Evolutionary conservation across 1,140 invertebrate species (phyloP).

Genomic region (Aporrectodea caliginosa): DNA sequence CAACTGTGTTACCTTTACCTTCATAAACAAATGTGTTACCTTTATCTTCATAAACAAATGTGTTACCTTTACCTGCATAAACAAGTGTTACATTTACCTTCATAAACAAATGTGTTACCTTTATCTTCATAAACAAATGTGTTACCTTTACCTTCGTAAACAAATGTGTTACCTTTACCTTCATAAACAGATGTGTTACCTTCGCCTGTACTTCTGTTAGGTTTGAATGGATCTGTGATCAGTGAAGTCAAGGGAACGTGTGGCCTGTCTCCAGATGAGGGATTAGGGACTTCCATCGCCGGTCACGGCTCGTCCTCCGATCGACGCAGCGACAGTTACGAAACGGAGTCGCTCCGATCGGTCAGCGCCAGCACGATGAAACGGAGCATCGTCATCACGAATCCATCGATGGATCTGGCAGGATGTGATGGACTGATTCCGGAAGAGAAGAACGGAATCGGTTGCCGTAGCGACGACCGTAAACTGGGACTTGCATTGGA

Average conservation of each 20-base stretch:
- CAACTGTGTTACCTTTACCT: too few relatives aligned
- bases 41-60: too few relatives aligned
- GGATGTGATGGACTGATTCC: conserved; percentile 37
- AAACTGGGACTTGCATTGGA: background rate
- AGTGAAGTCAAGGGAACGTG: conserved; percentile 31
- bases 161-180: too few relatives aligned
- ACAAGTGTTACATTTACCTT: too few relatives aligned
- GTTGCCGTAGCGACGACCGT: background rate
- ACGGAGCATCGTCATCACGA: conserved; percentile 53
- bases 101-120: too few relatives aligned
- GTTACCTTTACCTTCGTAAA: too few relatives aligned
- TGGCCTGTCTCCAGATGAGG: conserved; percentile 48
- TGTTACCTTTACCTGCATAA: too few relatives aligned
- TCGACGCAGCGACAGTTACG: conserved; percentile 26
- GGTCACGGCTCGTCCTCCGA: conserved; percentile 42
- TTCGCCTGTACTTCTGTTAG: too few relatives aligned
- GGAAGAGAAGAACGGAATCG: conserved; percentile 33
- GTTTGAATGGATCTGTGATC: too few relatives aligned
- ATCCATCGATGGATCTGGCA: conserved; percentile 58
- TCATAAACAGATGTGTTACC: too few relatives aligned
- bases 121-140: too few relatives aligned
- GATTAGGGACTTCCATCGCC: conserved; percentile 48
- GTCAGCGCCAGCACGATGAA: conserved; percentile 43
- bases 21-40: too few relatives aligned
- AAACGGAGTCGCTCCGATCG: conserved; percentile 5